A percentile compares a stretch with the other conserved stretches of the same genome.
Conservation (phyloP, 2,113 vertebrate species). For the Chiloscyllium plagiosum region DNA sequence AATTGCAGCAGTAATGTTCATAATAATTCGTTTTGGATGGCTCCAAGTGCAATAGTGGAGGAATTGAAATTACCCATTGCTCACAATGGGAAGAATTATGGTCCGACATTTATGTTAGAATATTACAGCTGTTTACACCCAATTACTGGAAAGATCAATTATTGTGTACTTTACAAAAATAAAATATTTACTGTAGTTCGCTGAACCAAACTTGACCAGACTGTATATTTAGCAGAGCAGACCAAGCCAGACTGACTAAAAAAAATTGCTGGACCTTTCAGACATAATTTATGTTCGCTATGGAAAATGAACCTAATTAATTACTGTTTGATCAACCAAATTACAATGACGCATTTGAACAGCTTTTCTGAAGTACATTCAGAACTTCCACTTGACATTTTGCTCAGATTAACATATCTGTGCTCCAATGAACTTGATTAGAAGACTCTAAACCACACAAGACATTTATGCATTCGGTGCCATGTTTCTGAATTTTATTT, state of each 20-base stretch:
- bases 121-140: not conserved
- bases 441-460: not conserved
- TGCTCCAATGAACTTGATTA: not conserved
- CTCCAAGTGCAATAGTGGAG: not conserved
- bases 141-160: conserved; percentile 7
- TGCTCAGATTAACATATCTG: not conserved
- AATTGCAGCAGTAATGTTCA: not conserved
- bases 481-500: not conserved
- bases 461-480: not conserved
- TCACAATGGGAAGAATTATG: not conserved
- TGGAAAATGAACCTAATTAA: not conserved
- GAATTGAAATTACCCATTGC: not conserved
- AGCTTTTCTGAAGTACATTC: conserved; percentile 12
- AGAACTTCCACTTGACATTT: not conserved
- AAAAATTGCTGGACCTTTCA: conserved; percentile 23
- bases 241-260: conserved; percentile 22
- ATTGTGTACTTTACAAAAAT: not conserved
- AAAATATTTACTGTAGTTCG: conserved; percentile 25
- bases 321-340: conserved; percentile 28
- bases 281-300: conserved; percentile 20
- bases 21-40: not conserved
- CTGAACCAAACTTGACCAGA: conserved; percentile 23
- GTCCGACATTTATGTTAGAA: not conserved
- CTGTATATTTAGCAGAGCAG: conserved; percentile 24
- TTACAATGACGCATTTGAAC: conserved; percentile 16